Base-by-base conservation (phyloP, 2,888 invertebrate genomes). In the Nycteola revayana region DNA sequence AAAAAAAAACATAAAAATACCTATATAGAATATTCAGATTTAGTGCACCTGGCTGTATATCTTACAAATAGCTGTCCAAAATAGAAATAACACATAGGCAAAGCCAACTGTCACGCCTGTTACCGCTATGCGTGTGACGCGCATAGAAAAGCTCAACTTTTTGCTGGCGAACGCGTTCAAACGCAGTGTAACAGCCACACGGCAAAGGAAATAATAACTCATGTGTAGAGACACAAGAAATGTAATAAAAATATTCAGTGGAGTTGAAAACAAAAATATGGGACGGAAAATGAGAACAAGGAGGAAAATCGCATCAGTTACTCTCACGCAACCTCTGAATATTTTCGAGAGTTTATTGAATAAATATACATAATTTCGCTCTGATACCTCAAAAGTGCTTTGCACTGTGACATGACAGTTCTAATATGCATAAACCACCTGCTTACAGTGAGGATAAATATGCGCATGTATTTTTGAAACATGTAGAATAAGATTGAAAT, bases 221-320 rank as follows among this genome's bases (percentile, higher is more conserved):
- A 69, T 74, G 74, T 75, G 75, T 71, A 63, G 67, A 71, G 63
- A 77, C 73, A 76, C 75, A 76, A 76, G 76, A 74, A 76, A 77
- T 66, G 75, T 77, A 77, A 79, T 77, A 75, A 77, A 75, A 76
- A 76, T 77, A 78, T 79, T 78, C 77, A 80, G 64, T 76, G 71
- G 67, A 78, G 75, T 79, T 78, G 78, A 82, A 80, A 81, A 82
- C 76, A 77, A 78, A 80, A 80, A 80, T 79, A 77, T 82, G 73
- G 62, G 69, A 74, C 62, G 73, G 71, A 78, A 79, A 79, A 77
- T 76, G 70, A 71, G 75, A 74, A 75, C 71, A 72, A 70, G 72
- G 70, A 66, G 70, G 69, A 64, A 73, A 76, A 78, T 75, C 72
- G 71, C 72, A 77, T 77, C 76, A 75, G 70, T 80, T 74, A 74